Conservation (phyloP, 37 sponge, comb jelly and placozoan genomes). For the Beroe forskalii region DNA sequence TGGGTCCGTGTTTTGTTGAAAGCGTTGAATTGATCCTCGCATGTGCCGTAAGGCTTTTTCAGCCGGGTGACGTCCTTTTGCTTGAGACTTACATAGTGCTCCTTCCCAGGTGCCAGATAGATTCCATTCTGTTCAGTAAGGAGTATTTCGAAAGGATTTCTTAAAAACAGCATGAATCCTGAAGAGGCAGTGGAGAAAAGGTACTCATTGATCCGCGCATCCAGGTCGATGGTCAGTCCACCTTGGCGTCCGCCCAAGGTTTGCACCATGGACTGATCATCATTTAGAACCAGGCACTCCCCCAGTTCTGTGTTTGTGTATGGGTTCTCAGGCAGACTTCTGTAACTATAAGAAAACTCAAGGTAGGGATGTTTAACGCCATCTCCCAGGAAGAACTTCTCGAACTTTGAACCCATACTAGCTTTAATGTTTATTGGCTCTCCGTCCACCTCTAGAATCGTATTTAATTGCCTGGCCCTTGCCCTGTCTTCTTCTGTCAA, state of each 20-base stretch:
- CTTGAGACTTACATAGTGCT: too few species aligned
- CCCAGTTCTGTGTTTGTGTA: too few species aligned
- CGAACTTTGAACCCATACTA: too few species aligned
- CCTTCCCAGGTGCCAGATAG: neutral
- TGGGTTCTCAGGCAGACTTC: too few species aligned
- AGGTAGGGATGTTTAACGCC: too few species aligned
- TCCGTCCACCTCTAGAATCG: too few species aligned
- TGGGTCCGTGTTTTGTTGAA: neutral
- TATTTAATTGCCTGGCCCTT: too few species aligned
- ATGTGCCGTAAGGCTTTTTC: neutral
- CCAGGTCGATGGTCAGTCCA: constrained; percentile 10
- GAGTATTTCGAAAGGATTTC: neutral
- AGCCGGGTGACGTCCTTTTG: constrained; percentile 1
- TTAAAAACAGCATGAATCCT: constrained; percentile 7
- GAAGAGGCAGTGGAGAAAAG: neutral
- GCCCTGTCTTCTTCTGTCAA: too few species aligned
- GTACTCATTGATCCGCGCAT: neutral
- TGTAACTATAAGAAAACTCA: too few species aligned
- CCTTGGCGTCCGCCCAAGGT: neutral
- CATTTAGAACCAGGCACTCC: neutral
- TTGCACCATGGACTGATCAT: neutral
- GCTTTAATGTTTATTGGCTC: too few species aligned
- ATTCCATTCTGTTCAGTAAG: neutral
- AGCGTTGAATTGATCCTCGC: neutral
- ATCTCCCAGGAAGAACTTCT: too few species aligned